Base-by-base conservation (phyloP, 92 coral and sea anemone genomes). In the Zoanthus gigantus region DNA sequence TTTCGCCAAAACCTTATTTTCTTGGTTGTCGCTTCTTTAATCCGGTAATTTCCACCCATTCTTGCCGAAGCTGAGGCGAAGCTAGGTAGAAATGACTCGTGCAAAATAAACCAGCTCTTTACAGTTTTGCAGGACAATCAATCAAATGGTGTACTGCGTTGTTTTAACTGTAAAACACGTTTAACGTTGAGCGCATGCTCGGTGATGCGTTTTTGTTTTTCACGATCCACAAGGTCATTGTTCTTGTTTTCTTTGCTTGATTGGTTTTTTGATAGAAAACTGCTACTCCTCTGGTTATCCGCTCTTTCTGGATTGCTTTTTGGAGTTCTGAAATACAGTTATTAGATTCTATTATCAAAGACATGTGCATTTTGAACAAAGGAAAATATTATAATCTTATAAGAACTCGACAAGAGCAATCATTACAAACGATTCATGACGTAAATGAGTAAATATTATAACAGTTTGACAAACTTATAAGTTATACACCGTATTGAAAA, bases 141-240 rank as follows among this genome's bases (percentile, higher is more conserved):
- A 88, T 91, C 96, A 87, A 28, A 78, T 14, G 91, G 58, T 9
- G 94, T 89, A 57, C 94, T 92, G 48, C 88, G 93, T 72, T 94
- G 97, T 77, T 92, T 92, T 34, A 94, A 78, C 80, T 95, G 93
- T 63, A 97, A 85, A 76, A 98, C 99, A 79, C 95, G 92, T 83
- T 97, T 97, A 18, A 97, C 98, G 67, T 95, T 87, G 81, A 84
- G 93, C 80, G 97, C 96, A 91, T 97, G 99, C 82, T 95, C 97
- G 77, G 74, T 93, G 57, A 97, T 97, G 72, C 99, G 88, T 87
- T 93, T 90, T 47, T 94, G 91, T 79, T 92, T 91, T 47, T 72
- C 89, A 34, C 75, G 66, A 73, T 71, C 90, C 84, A 82, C 82
- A 54, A 75, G 73, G 67, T 77, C 65, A 65, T 78, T 78, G 47